phyloP scores from a whole-genome alignment of 2,113 vertebrate genomes.

The Polypterus senegalus region DNA sequence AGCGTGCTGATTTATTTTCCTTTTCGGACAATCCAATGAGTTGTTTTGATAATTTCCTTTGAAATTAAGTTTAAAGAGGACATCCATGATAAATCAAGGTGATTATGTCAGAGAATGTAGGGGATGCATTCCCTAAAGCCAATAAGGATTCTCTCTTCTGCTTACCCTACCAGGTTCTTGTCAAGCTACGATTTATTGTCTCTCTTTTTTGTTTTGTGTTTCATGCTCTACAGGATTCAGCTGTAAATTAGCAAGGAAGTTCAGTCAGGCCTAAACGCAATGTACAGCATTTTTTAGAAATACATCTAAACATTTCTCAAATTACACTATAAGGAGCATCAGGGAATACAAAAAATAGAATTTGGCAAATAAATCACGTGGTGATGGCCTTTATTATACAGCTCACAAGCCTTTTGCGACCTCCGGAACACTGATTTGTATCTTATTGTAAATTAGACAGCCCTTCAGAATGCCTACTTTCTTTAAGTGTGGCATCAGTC shows the following conservation, averaged over 20 bases:
- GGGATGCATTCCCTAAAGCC: background rate
- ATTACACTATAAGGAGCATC: constrained; percentile 16
- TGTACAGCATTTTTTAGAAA: constrained; percentile 34
- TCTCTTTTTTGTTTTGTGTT: constrained; percentile 36
- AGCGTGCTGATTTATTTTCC: too few species aligned
- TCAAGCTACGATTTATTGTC: constrained; percentile 44
- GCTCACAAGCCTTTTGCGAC: background rate
- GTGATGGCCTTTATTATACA: constrained; percentile 6
- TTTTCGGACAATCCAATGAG: too few species aligned
- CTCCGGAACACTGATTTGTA: background rate
- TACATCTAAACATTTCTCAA: constrained; percentile 50
- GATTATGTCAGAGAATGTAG: too few species aligned
- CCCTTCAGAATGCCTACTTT: background rate
- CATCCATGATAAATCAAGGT: too few species aligned
- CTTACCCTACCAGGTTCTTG: constrained; percentile 24
- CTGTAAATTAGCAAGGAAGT: constrained; percentile 51
- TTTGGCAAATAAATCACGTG: constrained; percentile 15
- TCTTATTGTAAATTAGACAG: background rate
- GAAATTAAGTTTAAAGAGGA: background rate
- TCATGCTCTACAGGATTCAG: constrained; percentile 47
- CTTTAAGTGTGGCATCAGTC: background rate
- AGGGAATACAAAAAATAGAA: constrained; percentile 7
- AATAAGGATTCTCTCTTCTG: constrained; percentile 11
- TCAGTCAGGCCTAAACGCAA: constrained; percentile 58
- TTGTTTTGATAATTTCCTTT: too few species aligned